Evolutionary conservation across 53 echinoderm and acorn worm species (phyloP).

Genomic region (Temnopleurus reevesii): DNA sequence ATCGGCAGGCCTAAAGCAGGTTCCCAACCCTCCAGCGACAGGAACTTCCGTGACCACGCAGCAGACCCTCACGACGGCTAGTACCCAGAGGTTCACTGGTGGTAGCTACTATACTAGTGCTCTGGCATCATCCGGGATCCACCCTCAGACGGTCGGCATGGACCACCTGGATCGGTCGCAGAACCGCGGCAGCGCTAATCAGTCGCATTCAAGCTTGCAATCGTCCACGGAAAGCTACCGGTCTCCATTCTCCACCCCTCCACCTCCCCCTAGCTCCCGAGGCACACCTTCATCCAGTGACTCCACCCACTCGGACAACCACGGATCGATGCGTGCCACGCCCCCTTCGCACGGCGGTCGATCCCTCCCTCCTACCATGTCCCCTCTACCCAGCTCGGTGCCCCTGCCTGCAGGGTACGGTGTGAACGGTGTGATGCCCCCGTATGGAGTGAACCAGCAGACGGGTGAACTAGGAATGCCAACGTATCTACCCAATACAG

Average conservation of each 20-base stretch:
- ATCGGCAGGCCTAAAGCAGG: constrained; percentile 41
- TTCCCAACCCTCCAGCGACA: constrained; percentile 32
- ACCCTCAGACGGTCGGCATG: neutral
- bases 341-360: constrained; percentile 50
- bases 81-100: constrained; percentile 29
- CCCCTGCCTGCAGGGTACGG: constrained; percentile 52
- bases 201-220: constrained; percentile 34
- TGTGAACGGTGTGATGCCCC: constrained; percentile 60
- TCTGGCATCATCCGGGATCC: constrained; percentile 22
- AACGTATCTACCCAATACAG: constrained; percentile 57
- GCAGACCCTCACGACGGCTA: constrained; percentile 13
- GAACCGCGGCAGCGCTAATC: neutral
- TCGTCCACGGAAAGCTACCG: constrained; percentile 43
- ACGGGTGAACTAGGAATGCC: constrained; percentile 62
- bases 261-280: constrained; percentile 49
- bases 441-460: constrained; percentile 42
- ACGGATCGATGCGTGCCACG: constrained; percentile 45
- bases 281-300: constrained; percentile 46
- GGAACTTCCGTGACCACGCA: neutral
- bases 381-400: constrained; percentile 56
- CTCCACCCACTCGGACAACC: constrained; percentile 35
- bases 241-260: constrained; percentile 40
- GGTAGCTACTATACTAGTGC: constrained; percentile 35
- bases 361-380: constrained; percentile 51
- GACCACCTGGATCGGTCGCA: neutral